A percentile compares a stretch with the other conserved stretches of the same genome.
Conservation (phyloP, 1,140 invertebrate genomes). For the Bombus sylvicola region DNA sequence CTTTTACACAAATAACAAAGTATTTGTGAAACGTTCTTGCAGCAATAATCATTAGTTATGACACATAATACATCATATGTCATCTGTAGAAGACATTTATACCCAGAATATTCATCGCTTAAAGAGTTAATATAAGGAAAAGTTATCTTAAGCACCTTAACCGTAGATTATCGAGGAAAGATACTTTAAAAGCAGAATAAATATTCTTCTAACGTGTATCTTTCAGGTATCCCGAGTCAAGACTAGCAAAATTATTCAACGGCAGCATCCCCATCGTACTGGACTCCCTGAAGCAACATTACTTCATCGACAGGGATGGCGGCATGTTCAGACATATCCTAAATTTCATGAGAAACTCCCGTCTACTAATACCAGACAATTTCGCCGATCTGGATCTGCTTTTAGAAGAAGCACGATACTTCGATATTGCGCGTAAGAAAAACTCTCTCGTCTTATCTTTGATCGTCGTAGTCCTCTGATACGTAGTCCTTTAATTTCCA, state of each 20-base stretch:
- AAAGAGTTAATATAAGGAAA: no score
- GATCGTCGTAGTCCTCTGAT: not conserved
- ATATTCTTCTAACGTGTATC: not conserved
- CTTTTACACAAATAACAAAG: not conserved
- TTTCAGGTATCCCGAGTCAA: conserved; percentile 95
- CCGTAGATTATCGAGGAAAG: no score
- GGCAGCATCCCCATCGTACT: conserved; percentile 98
- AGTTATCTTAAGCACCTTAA: no score
- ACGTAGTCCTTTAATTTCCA: not conserved
- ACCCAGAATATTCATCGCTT: no score
- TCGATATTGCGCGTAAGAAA: conserved; percentile 93
- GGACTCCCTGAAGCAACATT: conserved; percentile 98
- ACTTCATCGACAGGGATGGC: conserved; percentile 98
- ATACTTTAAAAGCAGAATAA: no score
- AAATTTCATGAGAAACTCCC: conserved; percentile 96
- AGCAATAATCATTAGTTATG: no score
- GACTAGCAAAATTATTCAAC: conserved; percentile 96
- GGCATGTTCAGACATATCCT: conserved; percentile 98
- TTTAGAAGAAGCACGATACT: conserved; percentile 96
- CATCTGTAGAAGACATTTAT: no score
- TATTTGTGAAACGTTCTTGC: no score
- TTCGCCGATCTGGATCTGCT: conserved; percentile 95
- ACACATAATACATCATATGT: no score
- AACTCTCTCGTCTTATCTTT: conserved; percentile 8
- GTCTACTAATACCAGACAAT: conserved; percentile 92